Evolutionary conservation across 2,113 vertebrate species (phyloP).

Genomic region (Vulpes vulpes): DNA sequence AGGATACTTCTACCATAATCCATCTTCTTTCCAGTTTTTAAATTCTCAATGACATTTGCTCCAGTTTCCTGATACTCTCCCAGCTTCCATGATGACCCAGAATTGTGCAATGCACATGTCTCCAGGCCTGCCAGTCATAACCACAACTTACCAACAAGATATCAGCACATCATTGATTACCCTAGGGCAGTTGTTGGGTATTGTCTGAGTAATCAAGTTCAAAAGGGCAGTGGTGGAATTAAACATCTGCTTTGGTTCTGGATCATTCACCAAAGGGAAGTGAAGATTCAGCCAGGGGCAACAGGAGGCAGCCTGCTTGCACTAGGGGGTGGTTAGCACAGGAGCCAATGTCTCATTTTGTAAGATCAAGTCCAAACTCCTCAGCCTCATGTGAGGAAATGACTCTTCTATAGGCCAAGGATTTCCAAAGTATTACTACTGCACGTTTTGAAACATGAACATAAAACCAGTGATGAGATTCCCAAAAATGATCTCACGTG

Average conservation of each 20-base stretch:
- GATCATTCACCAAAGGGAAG: neutral
- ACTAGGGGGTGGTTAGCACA: neutral
- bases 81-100: neutral
- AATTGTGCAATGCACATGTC: neutral
- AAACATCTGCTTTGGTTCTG: neutral
- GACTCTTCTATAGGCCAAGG: neutral
- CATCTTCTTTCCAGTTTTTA: neutral
- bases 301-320: slow-evolving; percentile 19
- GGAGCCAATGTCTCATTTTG: slow-evolving; percentile 40
- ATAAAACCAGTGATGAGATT: slow-evolving; percentile 23
- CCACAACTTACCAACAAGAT: neutral
- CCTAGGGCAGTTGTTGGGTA: neutral
- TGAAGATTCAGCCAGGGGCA: neutral
- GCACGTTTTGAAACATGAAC: slow-evolving; percentile 56
- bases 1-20: neutral
- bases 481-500: neutral
- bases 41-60: neutral
- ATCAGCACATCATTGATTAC: slow-evolving; percentile 34
- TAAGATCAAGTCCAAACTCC: slow-evolving; percentile 66
- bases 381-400: slow-evolving; percentile 61
- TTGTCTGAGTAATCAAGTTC: slow-evolving; percentile 68
- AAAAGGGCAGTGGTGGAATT: neutral
- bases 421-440: neutral
- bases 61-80: slow-evolving; percentile 18
- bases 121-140: neutral